Base-by-base conservation (phyloP, 2,113 vertebrate genomes). In the Raja brachyura region DNA sequence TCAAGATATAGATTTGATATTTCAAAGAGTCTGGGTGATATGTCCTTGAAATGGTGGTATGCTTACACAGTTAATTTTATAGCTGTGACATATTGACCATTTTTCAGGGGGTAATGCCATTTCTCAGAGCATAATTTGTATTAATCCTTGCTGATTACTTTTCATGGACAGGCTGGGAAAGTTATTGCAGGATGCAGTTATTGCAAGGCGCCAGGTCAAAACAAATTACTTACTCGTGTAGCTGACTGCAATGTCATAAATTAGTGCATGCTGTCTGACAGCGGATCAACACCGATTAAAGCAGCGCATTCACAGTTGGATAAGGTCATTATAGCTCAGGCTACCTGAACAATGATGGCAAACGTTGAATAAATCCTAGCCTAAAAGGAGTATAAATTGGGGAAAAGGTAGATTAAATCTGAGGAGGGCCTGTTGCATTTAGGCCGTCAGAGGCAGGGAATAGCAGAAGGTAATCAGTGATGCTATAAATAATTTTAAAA, bases 401-500 rank as follows among this genome's bases (percentile, higher is more conserved):
- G 0, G 81, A 4, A 31, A 28, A n/a, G n/a, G 61, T 10, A 14
- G 13, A 59, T 63, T 56, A 63, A 88, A 8, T 63, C n/a, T 4
- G 11, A 88, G 59, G 11, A 16, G 66, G 66, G 16, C 39, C 48
- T 85, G 54, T 61, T 25, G 4, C 56, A 88, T 63, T n/a, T n/a
- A 4, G 13, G 28, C 22, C n/a, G 79, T 56, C 56, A 86, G 59
- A 86, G 81, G 25, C 56, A 31, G 83, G 56, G 28, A n/a, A n/a
- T 59, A 61, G 56, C 81, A 86, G 22, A 5, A 56, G 54, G 81
- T 86, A 59, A 86, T 86, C n/a, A 86, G 56, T 86, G 81, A 88
- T n/a, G 5, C 28, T 63, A 6, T 63, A 33, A 88, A 88, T 88
- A 31, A 63, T 63, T 88, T 18, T 31, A 63, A 63, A 63, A 16